Percentiles rank a stretch among this genome's conserved stretches.
Evolutionary conservation across 2,113 vertebrate species (phyloP).

Genomic region (Excalfactoria chinensis): DNA sequence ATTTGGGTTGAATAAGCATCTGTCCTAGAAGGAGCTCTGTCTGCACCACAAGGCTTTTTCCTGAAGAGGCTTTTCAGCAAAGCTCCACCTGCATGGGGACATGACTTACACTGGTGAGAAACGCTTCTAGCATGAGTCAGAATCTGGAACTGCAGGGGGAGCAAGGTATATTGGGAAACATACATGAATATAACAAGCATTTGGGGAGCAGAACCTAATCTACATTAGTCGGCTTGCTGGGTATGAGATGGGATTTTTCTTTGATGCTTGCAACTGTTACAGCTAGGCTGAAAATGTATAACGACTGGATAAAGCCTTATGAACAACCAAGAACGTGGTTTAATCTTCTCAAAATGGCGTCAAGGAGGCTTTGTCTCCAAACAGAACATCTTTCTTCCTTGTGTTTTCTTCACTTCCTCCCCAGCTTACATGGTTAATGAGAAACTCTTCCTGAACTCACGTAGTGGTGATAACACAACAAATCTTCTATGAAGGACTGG

Average conservation of each 20-base stretch:
- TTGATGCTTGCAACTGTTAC: neutral
- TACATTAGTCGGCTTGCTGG: neutral
- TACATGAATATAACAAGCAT: rapidly evolving
- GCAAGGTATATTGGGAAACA: neutral
- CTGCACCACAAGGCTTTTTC: neutral
- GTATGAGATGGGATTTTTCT: neutral
- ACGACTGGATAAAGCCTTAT: neutral
- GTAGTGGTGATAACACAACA: neutral
- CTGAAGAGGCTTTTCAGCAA: neutral
- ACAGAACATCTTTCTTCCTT: neutral
- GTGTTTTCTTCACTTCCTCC: neutral
- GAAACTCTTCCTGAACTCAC: neutral
- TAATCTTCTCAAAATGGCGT: neutral
- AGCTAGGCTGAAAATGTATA: neutral
- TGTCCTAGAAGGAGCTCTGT: neutral
- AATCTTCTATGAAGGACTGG: neutral
- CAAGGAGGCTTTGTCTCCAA: neutral
- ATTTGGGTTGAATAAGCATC: neutral
- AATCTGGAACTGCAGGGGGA: neutral
- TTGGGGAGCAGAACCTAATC: neutral
- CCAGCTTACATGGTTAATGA: neutral
- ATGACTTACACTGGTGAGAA: too few relatives aligned
- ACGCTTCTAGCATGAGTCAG: neutral
- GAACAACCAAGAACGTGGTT: neutral
- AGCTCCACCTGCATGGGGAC: neutral